phyloP scores from a whole-genome alignment of 2,113 vertebrate genomes.

The Misgurnus mizolepis region DNA sequence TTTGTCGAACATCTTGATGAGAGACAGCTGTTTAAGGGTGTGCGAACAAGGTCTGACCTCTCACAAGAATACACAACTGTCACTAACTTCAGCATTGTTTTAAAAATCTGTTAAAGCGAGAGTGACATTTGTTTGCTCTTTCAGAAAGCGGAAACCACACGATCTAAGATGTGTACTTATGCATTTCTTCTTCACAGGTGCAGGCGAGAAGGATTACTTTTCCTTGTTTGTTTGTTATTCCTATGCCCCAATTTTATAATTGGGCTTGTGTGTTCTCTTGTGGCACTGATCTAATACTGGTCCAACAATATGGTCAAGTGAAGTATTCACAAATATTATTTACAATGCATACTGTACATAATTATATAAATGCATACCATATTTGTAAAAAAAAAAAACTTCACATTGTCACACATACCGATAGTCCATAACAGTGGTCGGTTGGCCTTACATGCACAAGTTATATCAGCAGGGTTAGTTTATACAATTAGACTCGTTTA shows the following conservation, averaged over 20 bases:
- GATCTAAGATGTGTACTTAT: neutral
- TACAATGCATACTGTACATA: neutral
- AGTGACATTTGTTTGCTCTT: neutral
- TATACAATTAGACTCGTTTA: slow-evolving; percentile 48
- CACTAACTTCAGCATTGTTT: slow-evolving; percentile 49
- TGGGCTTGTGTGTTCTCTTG: neutral
- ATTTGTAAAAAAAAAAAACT: neutral
- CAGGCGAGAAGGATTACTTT: neutral
- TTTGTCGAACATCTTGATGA: slow-evolving; percentile 61
- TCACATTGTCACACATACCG: neutral
- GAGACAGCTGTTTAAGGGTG: slow-evolving; percentile 70
- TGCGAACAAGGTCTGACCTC: slow-evolving; percentile 71
- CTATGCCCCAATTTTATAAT: slow-evolving; percentile 11
- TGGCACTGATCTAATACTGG: neutral
- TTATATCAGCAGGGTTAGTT: slow-evolving; percentile 26
- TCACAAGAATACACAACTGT: slow-evolving; percentile 59
- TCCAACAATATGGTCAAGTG: neutral
- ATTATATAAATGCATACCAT: neutral
- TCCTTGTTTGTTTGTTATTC: slow-evolving; percentile 3
- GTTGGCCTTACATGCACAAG: neutral
- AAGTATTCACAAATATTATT: neutral
- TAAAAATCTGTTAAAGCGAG: neutral
- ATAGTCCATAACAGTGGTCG: slow-evolving; percentile 5
- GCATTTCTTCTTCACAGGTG: neutral
- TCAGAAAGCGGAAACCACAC: neutral